phyloP scores from a whole-genome alignment of 1,140 invertebrate genomes.

The Micrasema minimum region DNA sequence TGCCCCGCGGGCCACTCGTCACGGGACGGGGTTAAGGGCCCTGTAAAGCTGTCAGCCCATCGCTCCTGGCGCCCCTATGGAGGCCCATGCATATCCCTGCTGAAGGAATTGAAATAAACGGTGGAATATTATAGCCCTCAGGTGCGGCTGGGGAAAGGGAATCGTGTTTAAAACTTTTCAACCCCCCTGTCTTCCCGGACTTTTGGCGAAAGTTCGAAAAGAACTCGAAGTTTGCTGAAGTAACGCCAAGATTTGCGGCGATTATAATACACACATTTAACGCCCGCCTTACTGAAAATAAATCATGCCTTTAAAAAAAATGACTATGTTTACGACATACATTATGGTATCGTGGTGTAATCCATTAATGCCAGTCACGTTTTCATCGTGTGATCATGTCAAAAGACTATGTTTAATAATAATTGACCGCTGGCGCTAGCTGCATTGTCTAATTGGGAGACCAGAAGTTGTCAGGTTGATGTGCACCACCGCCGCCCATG shows the following conservation, averaged over 20 bases:
- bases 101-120: slow-evolving; percentile 44
- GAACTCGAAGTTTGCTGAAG: slow-evolving; percentile 9
- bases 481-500: background rate
- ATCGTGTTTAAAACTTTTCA: slow-evolving; percentile 10
- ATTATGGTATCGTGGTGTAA: too few species aligned
- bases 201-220: background rate
- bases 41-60: slow-evolving; percentile 36
- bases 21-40: background rate
- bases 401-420: too few species aligned
- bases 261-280: background rate
- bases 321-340: too few species aligned
- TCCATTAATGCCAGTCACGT: too few species aligned
- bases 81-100: slow-evolving; percentile 12
- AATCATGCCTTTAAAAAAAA: too few species aligned
- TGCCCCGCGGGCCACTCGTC: background rate
- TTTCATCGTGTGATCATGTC: too few species aligned
- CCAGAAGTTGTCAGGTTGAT: background rate
- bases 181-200: background rate
- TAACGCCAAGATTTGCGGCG: slow-evolving; percentile 16
- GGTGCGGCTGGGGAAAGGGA: slow-evolving; percentile 15
- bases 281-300: too few species aligned
- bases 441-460: background rate
- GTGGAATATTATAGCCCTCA: slow-evolving; percentile 22
- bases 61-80: slow-evolving; percentile 20
- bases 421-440: too few species aligned